Conservation (phyloP, 2,113 vertebrate genomes). For the Caloenas nicobarica region DNA sequence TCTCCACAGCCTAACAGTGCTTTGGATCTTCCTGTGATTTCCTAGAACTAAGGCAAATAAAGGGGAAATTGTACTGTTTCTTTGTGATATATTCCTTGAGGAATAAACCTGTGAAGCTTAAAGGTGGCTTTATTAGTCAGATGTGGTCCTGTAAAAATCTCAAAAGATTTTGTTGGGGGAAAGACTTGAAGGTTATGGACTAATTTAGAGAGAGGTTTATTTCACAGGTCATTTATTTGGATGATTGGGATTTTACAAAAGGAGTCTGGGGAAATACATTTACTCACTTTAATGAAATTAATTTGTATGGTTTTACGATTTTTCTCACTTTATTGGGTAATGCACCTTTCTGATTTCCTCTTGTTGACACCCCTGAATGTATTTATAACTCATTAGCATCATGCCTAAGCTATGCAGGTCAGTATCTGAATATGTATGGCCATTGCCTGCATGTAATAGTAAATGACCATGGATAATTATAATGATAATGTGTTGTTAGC, state of each 20-base stretch:
- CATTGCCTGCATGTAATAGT: neutral
- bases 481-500: too few relatives aligned
- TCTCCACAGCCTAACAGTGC: neutral
- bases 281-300: constrained; percentile 26
- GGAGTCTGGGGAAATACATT: neutral
- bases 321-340: neutral
- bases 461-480: neutral
- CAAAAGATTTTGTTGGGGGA: neutral
- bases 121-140: neutral
- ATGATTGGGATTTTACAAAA: constrained; percentile 34
- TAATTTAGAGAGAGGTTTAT: constrained; percentile 50
- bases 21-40: neutral
- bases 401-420: neutral
- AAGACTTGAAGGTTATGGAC: constrained; percentile 20
- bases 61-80: neutral
- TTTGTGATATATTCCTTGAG: neutral
- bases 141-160: neutral
- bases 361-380: neutral
- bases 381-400: neutral
- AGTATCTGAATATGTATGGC: neutral
- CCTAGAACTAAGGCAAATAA: neutral
- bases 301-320: neutral
- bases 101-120: neutral
- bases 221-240: constrained; percentile 57
- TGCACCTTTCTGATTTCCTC: neutral